Conservation (phyloP, 1,140 invertebrate genomes). For the Nasonia giraulti region DNA sequence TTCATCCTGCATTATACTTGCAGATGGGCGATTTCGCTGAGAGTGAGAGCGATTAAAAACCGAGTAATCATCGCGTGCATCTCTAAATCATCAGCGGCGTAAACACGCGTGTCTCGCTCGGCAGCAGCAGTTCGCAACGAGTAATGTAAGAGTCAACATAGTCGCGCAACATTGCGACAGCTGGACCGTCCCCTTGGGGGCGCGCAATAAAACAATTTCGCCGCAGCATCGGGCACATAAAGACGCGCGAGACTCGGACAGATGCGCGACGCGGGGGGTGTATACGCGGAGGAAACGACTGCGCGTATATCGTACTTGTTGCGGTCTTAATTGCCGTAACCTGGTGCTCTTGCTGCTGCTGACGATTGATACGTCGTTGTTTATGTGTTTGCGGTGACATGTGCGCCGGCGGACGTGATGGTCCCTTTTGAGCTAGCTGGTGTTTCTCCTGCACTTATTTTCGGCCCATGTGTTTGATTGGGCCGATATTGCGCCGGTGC, state of each 20-base stretch:
- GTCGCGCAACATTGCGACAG: not conserved
- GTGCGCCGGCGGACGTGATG: not conserved
- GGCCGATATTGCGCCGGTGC: not conserved
- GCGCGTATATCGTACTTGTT: constrained; percentile 10
- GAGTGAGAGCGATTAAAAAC: not conserved
- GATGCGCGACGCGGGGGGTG: constrained; percentile 33
- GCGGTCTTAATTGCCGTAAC: constrained; percentile 16
- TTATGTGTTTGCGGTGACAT: not conserved
- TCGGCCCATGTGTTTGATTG: not conserved
- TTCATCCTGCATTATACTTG: not conserved
- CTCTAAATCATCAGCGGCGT: too few relatives aligned
- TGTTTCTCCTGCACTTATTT: not conserved
- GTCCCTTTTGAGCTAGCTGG: not conserved
- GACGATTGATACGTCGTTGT: not conserved
- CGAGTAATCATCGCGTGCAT: not conserved
- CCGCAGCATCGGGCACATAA: not conserved
- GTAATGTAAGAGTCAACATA: too few relatives aligned
- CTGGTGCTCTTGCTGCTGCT: not conserved
- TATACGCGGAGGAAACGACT: not conserved
- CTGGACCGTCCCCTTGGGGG: not conserved
- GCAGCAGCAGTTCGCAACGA: too few relatives aligned
- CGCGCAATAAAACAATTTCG: constrained; percentile 3
- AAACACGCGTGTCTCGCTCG: too few relatives aligned
- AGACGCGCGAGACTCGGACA: constrained; percentile 1
- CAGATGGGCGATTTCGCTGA: not conserved